phyloP scores from a whole-genome alignment of 2,888 invertebrate species.

The Diplolepis rosae region DNA sequence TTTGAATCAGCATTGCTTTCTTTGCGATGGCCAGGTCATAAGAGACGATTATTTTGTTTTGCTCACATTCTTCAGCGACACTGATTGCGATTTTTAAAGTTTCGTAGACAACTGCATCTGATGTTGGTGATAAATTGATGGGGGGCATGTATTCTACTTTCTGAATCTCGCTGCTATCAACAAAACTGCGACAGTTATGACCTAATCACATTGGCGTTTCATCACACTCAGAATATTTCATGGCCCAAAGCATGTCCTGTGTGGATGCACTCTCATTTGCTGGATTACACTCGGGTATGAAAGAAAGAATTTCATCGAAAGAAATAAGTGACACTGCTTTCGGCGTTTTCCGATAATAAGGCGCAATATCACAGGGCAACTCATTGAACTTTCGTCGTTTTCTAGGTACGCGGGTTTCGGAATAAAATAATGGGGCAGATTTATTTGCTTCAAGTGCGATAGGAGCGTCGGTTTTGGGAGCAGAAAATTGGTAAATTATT shows the following conservation, averaged over 20 bases:
- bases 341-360: not conserved
- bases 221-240: no score
- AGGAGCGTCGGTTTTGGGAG: no score
- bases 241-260: no score
- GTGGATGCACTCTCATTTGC: no score
- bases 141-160: constrained; percentile 57
- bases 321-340: not conserved
- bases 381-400: constrained; percentile 9
- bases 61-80: constrained; percentile 45
- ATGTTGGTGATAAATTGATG: constrained; percentile 61
- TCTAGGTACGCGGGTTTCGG: no score
- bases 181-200: constrained; percentile 52
- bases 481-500: no score
- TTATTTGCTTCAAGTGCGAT: no score
- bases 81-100: constrained; percentile 46
- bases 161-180: constrained; percentile 50
- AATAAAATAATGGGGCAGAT: no score
- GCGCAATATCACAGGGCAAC: not conserved
- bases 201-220: constrained; percentile 62
- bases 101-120: constrained; percentile 46
- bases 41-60: constrained; percentile 47
- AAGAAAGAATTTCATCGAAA: no score
- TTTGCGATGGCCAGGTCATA: constrained; percentile 57
- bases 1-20: constrained; percentile 53
- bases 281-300: no score